phyloP scores from a whole-genome alignment of 2,113 vertebrate genomes.

The Microcebus griseorufus region DNA sequence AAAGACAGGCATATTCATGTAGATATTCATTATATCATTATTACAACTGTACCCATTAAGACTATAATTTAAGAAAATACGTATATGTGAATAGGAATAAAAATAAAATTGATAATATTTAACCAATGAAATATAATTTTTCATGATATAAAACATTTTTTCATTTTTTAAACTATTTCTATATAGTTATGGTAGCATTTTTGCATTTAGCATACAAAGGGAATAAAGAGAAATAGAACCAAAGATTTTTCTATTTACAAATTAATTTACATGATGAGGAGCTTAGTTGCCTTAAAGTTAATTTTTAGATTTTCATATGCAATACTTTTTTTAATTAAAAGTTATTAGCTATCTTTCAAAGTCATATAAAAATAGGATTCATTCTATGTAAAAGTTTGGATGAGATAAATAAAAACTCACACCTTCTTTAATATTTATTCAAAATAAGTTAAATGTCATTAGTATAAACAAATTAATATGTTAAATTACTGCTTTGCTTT shows the following conservation, averaged over 20 bases:
- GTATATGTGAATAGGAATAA: not conserved
- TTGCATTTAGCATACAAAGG: not conserved
- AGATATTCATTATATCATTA: not conserved
- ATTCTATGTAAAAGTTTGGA: not conserved
- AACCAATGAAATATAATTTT: not conserved
- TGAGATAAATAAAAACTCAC: not conserved
- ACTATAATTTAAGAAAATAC: constrained; percentile 12
- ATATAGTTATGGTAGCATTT: not conserved
- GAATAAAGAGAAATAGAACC: constrained; percentile 13
- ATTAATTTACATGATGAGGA: constrained; percentile 14
- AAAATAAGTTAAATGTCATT: constrained; percentile 44
- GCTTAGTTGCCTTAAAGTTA: constrained; percentile 1
- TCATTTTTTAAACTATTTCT: constrained; percentile 28
- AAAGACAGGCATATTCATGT: not conserved
- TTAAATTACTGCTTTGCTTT: constrained; percentile 30
- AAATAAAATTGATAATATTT: not conserved
- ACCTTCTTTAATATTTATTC: constrained; percentile 20
- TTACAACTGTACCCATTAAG: not conserved
- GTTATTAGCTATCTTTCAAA: constrained; percentile 19
- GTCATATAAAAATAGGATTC: not conserved
- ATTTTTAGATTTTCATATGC: not conserved
- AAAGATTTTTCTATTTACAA: constrained; percentile 27
- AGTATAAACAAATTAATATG: constrained; percentile 10
- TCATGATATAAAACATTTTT: not conserved
- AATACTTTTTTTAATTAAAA: constrained; percentile 35